These are phyloP conservation scores for Yponomeuta malinellus DNA, from an alignment of 2,888 invertebrate genomes.

Conservation along the genomic window DNA sequence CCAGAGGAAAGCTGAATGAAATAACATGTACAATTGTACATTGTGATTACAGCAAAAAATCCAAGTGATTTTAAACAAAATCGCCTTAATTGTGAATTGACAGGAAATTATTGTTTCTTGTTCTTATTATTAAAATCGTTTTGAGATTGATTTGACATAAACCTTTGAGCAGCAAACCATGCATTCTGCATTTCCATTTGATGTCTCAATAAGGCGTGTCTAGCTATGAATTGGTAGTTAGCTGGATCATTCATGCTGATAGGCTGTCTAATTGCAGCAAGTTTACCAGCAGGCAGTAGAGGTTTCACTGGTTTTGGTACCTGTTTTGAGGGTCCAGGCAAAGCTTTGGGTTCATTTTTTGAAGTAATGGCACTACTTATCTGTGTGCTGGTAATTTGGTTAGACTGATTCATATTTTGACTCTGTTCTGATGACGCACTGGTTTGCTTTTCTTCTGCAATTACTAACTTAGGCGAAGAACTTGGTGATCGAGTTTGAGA, in stretches of 20 bases:
- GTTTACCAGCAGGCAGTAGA: slow-evolving; percentile 42
- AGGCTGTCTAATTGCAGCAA: slow-evolving; percentile 49
- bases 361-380: slow-evolving; percentile 42
- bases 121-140: slow-evolving; percentile 56
- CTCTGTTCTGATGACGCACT: slow-evolving; percentile 35
- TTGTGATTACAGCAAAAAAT: no score
- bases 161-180: slow-evolving; percentile 61
- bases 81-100: not conserved
- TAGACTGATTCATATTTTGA: slow-evolving; percentile 53
- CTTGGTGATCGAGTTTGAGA: slow-evolving; percentile 69
- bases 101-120: slow-evolving; percentile 28
- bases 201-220: slow-evolving; percentile 22
- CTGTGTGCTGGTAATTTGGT: slow-evolving; percentile 62
- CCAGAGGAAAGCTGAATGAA: no score
- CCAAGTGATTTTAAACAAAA: no score
- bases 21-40: no score
- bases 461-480: slow-evolving; percentile 69
- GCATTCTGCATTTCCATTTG: slow-evolving; percentile 61
- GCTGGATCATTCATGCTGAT: slow-evolving; percentile 43
- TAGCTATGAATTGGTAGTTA: slow-evolving; percentile 48
- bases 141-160: slow-evolving; percentile 35
- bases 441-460: slow-evolving; percentile 68
- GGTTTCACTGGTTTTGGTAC: slow-evolving; percentile 49
- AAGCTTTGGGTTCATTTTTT: slow-evolving; percentile 48
- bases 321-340: slow-evolving; percentile 54